Conservation (phyloP, 2,888 invertebrate genomes). For the Scaptomyza reducta region DNA sequence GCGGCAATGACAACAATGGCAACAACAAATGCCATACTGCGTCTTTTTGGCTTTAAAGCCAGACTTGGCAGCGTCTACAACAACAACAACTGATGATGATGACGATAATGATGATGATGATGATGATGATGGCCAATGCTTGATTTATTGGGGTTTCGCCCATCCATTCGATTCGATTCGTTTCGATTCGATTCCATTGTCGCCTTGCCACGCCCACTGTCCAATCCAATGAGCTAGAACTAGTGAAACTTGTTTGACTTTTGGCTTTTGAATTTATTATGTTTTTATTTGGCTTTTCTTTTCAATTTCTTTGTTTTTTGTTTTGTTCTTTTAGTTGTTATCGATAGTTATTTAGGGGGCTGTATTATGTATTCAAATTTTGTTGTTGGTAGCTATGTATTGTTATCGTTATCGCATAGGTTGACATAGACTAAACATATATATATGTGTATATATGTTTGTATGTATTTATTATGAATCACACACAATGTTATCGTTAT, state of each 20-base stretch:
- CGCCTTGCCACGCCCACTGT: slow-evolving; percentile 45
- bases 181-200: neutral
- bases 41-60: slow-evolving; percentile 35
- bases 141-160: slow-evolving; percentile 60
- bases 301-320: slow-evolving; percentile 2
- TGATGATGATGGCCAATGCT: slow-evolving; percentile 58
- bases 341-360: slow-evolving; percentile 65
- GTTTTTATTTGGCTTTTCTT: slow-evolving; percentile 57
- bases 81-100: slow-evolving; percentile 27
- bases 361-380: slow-evolving; percentile 60
- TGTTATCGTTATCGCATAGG: slow-evolving; percentile 49
- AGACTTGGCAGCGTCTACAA: slow-evolving; percentile 49
- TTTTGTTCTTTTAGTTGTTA: slow-evolving; percentile 40
- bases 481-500: slow-evolving; percentile 3
- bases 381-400: slow-evolving; percentile 40
- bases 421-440: slow-evolving; percentile 11
- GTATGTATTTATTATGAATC: slow-evolving; percentile 5
- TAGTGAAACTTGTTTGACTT: slow-evolving; percentile 60
- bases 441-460: slow-evolving; percentile 9
- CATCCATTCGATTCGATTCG: slow-evolving; percentile 1
- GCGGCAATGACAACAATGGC: slow-evolving; percentile 55
- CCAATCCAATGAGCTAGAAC: slow-evolving; percentile 33
- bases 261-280: slow-evolving; percentile 77
- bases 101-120: slow-evolving; percentile 51
- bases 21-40: slow-evolving; percentile 16